Evolutionary conservation across 2,797 vertebrate genomes (phyloP).

Genomic region (Luscinia megarhynchos): DNA sequence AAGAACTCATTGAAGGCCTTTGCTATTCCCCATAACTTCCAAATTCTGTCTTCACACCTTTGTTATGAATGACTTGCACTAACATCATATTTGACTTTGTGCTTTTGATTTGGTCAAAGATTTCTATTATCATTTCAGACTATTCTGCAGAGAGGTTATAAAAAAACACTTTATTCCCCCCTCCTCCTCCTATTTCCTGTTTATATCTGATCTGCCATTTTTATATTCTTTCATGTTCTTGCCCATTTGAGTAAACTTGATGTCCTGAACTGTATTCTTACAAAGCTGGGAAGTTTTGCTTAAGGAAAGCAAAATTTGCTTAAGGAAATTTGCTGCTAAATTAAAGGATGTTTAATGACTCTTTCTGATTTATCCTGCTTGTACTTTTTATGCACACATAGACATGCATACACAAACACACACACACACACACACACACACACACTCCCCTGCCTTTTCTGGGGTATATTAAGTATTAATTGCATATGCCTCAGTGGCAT

Average conservation of each 20-base stretch:
- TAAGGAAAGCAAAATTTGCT: neutral
- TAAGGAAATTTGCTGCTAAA: neutral
- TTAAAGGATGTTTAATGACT: neutral
- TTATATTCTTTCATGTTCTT: neutral
- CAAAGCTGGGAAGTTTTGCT: neutral
- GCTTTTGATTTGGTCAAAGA: neutral
- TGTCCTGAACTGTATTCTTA: neutral
- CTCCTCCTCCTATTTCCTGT: neutral
- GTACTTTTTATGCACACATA: neutral
- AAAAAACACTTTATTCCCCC: neutral
- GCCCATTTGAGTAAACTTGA: neutral
- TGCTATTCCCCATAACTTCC: neutral
- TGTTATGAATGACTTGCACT: neutral
- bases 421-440: rapidly evolving
- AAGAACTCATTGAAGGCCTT: neutral
- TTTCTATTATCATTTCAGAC: neutral
- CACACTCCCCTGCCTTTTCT: neutral
- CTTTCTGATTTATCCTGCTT: neutral
- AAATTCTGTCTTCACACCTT: neutral
- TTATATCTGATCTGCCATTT: neutral
- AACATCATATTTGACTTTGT: neutral
- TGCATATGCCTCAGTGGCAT: neutral
- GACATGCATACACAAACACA: too few species aligned
- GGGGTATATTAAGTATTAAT: neutral
- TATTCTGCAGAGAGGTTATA: neutral